Base-by-base conservation (phyloP, 2,888 invertebrate genomes). In the Scotopteryx bipunctaria region DNA sequence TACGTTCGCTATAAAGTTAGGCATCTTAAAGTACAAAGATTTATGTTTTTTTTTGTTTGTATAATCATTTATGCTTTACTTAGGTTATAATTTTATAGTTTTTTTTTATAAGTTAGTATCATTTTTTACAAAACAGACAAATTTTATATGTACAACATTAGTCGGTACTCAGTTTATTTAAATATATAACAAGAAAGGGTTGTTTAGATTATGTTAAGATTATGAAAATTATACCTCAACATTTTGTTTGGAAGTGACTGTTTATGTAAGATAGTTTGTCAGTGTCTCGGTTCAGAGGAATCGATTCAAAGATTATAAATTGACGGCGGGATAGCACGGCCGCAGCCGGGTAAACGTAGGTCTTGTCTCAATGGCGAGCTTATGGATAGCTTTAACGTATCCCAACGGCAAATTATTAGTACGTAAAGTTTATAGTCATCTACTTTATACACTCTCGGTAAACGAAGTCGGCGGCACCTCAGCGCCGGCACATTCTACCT, bases 1-100 rank as follows among this genome's bases (percentile, higher is more conserved):
- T n/a, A n/a, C n/a, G n/a, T n/a, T n/a, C n/a, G n/a, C n/a, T n/a
- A n/a, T n/a, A n/a, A n/a, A n/a, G n/a, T n/a, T n/a, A n/a, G n/a
- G n/a, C n/a, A n/a, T n/a, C n/a, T n/a, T n/a, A n/a, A 88, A 89
- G 89, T 89, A 89, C 89, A 89, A 89, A 86, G 85, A 84, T 85
- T 76, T 74, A 78, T 85, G 81, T 83, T 66, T 81, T 77, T 46
- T 81, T 80, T 81, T 85, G 79, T 78, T 76, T 83, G 77, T 79
- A n/a, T 84, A 81, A 81, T 81, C 73, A 78, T 77, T 73, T 83
- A 85, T 89, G 89, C 89, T 89, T 89, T 89, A 89, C 85, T 83
- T 89, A 89, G 88, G 49, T 69, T 71, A 71, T 50, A 71, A 74
- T 75, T 70, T 69, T 75, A 72, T 71, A 66, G 69, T 71, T 67